Evolutionary conservation across 1,140 invertebrate genomes (phyloP).

Genomic region (Drosophila hydei): DNA sequence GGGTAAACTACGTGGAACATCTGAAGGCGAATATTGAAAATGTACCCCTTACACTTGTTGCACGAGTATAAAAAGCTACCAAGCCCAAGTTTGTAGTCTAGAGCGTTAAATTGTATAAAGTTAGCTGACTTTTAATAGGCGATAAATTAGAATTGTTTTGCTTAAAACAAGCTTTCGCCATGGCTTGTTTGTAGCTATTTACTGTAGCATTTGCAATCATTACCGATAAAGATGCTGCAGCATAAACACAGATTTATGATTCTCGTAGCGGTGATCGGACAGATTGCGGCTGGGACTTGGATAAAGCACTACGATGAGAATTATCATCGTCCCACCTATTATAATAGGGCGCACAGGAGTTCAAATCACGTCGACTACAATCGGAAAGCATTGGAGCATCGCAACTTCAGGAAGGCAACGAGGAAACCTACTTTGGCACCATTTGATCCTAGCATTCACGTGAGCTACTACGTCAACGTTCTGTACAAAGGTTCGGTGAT

Average conservation of each 20-base stretch:
- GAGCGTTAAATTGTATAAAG: too few relatives aligned
- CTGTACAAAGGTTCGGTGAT: constrained; percentile 41
- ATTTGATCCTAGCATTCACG: constrained; percentile 25
- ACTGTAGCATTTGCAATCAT: constrained; percentile 20
- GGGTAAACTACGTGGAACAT: too few relatives aligned
- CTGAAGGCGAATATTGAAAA: too few relatives aligned
- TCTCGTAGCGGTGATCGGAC: not conserved
- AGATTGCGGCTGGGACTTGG: constrained; percentile 10
- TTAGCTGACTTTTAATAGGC: not conserved
- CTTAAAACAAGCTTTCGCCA: not conserved
- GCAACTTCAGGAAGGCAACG: accelerated
- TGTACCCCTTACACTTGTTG: too few relatives aligned
- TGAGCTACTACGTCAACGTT: constrained; percentile 45
- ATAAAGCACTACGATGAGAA: constrained; percentile 41
- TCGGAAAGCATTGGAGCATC: accelerated
- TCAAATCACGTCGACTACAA: constrained; percentile 46
- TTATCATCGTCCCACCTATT: constrained; percentile 54
- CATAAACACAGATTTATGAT: not conserved
- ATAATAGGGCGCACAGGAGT: constrained; percentile 33
- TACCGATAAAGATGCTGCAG: constrained; percentile 19
- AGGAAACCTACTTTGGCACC: not conserved
- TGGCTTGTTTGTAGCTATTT: not conserved
- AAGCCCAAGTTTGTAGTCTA: too few relatives aligned
- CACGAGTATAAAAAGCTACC: too few relatives aligned
- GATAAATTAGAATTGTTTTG: not conserved